Conservation (phyloP, 2,113 vertebrate genomes). For the Clarias macrocephalus region DNA sequence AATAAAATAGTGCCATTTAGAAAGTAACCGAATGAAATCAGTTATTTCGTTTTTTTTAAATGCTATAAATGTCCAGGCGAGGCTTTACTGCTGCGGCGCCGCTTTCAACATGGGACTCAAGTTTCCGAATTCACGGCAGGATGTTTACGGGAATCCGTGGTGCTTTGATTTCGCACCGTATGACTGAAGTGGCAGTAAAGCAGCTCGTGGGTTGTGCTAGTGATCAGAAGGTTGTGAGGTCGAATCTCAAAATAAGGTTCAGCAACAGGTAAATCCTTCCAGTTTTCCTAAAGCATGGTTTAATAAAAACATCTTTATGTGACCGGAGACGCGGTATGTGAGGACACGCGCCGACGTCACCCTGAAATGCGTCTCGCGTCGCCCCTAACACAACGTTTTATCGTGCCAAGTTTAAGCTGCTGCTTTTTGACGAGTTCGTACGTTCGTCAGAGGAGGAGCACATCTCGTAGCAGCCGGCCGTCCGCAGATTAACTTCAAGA, state of each 20-base stretch:
- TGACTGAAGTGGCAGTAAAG: not conserved
- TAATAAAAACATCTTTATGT: not conserved
- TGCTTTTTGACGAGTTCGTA: not conserved
- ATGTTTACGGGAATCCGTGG: not conserved
- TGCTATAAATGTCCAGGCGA: slow-evolving; percentile 54
- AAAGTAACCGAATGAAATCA: slow-evolving; percentile 50
- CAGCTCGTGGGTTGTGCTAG: not conserved
- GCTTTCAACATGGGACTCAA: not conserved
- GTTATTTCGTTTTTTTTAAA: slow-evolving; percentile 33
- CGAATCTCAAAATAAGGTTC: not conserved
- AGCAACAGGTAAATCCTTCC: no score
- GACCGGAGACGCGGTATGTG: not conserved
- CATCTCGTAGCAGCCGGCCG: not conserved
- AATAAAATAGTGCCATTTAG: slow-evolving; percentile 58
- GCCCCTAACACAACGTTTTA: not conserved
- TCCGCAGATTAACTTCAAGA: not conserved
- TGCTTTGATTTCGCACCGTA: not conserved
- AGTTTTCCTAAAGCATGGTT: not conserved
- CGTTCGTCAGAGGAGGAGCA: not conserved
- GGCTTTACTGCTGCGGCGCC: slow-evolving; percentile 12
- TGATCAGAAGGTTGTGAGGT: not conserved
- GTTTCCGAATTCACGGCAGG: not conserved
- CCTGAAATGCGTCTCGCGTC: not conserved
- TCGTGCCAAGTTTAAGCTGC: not conserved
- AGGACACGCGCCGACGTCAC: not conserved